Evolutionary conservation across 2,888 invertebrate genomes (phyloP).

Genomic region (Oeneis ivallda): DNA sequence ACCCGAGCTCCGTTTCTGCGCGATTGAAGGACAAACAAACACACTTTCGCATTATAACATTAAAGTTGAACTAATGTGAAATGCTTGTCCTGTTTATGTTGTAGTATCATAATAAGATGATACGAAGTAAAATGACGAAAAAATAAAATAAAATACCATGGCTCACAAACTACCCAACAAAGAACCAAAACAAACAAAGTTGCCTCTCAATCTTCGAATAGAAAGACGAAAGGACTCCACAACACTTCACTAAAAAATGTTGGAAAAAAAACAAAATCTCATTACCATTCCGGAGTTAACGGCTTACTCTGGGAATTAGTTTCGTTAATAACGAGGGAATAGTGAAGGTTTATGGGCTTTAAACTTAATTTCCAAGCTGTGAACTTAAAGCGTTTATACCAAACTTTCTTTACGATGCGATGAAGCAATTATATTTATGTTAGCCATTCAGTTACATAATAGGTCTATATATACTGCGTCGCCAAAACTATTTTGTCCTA

Average conservation of each 20-base stretch:
- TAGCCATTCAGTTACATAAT: no score
- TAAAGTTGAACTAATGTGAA: no score
- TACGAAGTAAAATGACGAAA: no score
- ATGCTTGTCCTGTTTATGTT: no score
- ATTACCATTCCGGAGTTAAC: conserved; percentile 62
- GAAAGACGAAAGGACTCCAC: conserved; percentile 28
- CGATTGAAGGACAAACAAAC: no score
- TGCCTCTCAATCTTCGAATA: conserved; percentile 38
- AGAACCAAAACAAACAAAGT: conserved; percentile 28
- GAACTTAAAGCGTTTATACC: conserved; percentile 24
- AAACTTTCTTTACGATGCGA: not conserved
- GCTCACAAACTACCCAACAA: conserved; percentile 16
- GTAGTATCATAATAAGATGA: no score
- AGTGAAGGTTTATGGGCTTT: conserved; percentile 57
- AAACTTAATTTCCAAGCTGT: conserved; percentile 26
- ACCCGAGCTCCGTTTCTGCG: no score
- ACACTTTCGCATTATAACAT: no score
- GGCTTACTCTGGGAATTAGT: conserved; percentile 61
- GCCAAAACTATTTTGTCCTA: no score
- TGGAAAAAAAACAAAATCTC: conserved; percentile 50
- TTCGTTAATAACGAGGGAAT: conserved; percentile 59
- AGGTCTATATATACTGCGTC: no score
- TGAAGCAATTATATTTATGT: no score
- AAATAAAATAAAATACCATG: conserved; percentile 7
- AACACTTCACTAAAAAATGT: conserved; percentile 37